Base-by-base conservation (phyloP, 2,113 vertebrate genomes). In the Atrichornis clamosus region DNA sequence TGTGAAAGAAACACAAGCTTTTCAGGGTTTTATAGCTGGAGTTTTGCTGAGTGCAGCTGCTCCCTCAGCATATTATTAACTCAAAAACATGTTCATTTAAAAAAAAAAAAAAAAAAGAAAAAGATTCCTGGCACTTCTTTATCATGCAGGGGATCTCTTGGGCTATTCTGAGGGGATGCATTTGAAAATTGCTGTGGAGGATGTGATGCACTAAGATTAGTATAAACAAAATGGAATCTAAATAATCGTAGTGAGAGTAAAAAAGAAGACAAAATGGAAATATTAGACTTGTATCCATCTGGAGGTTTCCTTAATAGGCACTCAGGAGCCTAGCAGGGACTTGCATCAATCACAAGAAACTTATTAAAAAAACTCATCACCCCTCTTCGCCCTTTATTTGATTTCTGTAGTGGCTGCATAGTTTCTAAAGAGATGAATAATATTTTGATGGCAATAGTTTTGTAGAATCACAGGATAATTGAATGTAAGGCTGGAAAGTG, bases 1-100 rank as follows among this genome's bases (percentile, higher is more conserved):
- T 95, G 96, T 91, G 90, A 96, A 96, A 88, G 77, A 85, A 95
- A 83, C 89, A 92, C 92, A 94, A 68, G 76, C 75, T 95, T 92
- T 96, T 91, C 3, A 2, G 92, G 73, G 22, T 94, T 95, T 95
- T 96, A 97, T 97, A 87, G 89, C 76, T 87, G 77, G 42, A 93
- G 84, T 92, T 97, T 84, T 96, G 88, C 91, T 93, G 88, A 95
- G 78, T 88, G 63, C 91, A 96, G 94, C 93, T 95, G 94, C 90
- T 97, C 90, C 90, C 84, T 86, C 60, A 87, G 76, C 82, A 91
- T 89, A 95, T 90, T 93, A 75, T 95, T 94, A 95, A 92, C 81
- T 93, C 59, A 85, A 95, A 97, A 81, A 6, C 50, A 70, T 73
- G 72, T 90, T 93, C 81, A 89, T 95, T 87, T 4, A 15, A 85